Evolutionary conservation across 2,113 vertebrate genomes (phyloP), one percentile per base, ranked within the genome.

Genomic region (Gymnarchus niloticus): DNA sequence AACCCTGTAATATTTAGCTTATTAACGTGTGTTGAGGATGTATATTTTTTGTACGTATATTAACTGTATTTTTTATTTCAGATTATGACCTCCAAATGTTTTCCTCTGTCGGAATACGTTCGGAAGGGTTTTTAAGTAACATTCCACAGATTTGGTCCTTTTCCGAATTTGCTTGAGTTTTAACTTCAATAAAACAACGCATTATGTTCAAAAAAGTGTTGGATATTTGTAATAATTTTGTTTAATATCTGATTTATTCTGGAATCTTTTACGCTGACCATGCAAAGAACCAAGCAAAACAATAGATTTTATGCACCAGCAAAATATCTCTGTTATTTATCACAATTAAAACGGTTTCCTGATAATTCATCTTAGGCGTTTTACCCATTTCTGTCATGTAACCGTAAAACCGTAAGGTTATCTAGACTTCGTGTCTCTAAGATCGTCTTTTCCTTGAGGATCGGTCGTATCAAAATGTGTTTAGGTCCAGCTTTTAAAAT

Each of bases 111-210:
- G 57, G 84, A 83, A 41, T 83, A 44, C 56, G 44, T 81, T 81
- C 80, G 57, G 52, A 83, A 85, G 73, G 84, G 73, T 85, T 85
- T 85, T 77, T 85, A 85, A n/a, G 84, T 85, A 80, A 85, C 84
- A 85, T 85, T 85, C 84, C 84, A 85, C 84, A 85, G 95, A 96
- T 95, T 93, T 94, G 94, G 88, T 93, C 91, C 91, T 93, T 93
- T 95, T 95, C 96, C 96, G 95, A 96, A 93, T 78, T 97, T 98
- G 97, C 97, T 97, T 96, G 97, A 97, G 96, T 95, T 97, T 95
- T 96, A 95, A 98, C 95, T 98, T 98, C 96, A 99, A 99, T 99
- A 99, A 96, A 99, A 97, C 96, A 95, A 96, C 97, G 96, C 96
- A 97, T 96, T 95, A 95, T 97, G 97, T 97, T 96, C 93, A 56